Evolutionary conservation across 2,888 invertebrate genomes (phyloP), one percentile per base, ranked within the genome.

Genomic region (Epirrhoe alternata): DNA sequence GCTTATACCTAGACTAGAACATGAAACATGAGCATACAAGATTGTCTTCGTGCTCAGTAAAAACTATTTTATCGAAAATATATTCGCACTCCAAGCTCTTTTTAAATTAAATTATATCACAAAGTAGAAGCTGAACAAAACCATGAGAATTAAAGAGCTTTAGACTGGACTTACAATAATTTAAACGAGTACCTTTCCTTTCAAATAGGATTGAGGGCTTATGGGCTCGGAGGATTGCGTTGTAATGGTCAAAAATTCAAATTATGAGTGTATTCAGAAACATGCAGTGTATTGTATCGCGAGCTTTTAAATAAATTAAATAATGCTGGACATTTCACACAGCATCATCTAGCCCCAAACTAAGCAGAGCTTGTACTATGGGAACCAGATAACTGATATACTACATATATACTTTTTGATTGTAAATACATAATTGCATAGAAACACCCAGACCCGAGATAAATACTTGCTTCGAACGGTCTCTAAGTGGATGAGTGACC

Each of bases 131-230:
- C 66, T 58, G 70, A 63, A 61, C 64, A 69, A 64, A 62, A 61
- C 68, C 67, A 57, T 61, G 61, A 53, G 67, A 60, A 57, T 71
- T 69, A 71, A 69, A 63, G 33, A 52, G 65, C 65, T 66, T 69
- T 70, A 61, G 60, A 61, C 45, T 62, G 64, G 69, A 70, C 67
- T 71, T 69, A 68, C 54, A 64, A 69, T 70, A 67, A 68, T 69
- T 70, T 59, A 70, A 70, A 69, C 64, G 67, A 63, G 47, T 68
- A 69, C 66, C 64, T 66, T 66, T 50, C 54, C 68, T 61, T 67
- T 64, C 58, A 66, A 65, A 68, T 53, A 47, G 70, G 66, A 64
- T 63, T 57, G 60, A n/a, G 64, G 47, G 68, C 60, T 70, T 69
- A 68, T 10, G 49, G 50, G 51, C 61, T 64, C 38, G 52, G 50